phyloP scores from a whole-genome alignment of 2,797 vertebrate species.

The Helarctos malayanus region DNA sequence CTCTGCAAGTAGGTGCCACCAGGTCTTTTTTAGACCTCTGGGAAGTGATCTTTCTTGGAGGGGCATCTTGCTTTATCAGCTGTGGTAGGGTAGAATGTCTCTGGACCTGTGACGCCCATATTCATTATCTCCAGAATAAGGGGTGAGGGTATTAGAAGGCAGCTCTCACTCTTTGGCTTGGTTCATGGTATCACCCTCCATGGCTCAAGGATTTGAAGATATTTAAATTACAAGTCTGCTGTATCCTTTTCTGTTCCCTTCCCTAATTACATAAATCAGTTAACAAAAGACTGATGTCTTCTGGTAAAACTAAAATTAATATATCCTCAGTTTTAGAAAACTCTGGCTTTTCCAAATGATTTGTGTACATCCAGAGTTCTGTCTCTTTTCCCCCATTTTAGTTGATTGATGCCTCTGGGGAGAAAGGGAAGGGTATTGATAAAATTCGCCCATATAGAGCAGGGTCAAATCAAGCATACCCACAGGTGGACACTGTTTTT shows the following conservation, averaged over 20 bases:
- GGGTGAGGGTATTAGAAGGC: neutral
- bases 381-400: fast-evolving
- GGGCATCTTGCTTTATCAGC: neutral
- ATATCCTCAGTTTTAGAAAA: neutral
- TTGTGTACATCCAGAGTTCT: neutral
- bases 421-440: neutral
- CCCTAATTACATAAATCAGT: neutral
- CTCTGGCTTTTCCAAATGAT: neutral
- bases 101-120: neutral
- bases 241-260: neutral
- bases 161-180: neutral
- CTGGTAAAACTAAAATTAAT: neutral
- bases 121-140: neutral
- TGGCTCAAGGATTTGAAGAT: neutral
- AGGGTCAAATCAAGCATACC: neutral
- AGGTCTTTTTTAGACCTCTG: neutral
- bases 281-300: neutral
- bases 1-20: neutral
- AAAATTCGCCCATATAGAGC: neutral
- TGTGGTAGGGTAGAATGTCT: neutral
- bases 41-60: conserved; percentile 10
- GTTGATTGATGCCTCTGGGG: neutral
- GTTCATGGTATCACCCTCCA: neutral
- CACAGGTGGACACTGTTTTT: neutral
- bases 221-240: neutral